phyloP scores from a whole-genome alignment of 1,140 invertebrate species.

The Drosophila mayri region DNA sequence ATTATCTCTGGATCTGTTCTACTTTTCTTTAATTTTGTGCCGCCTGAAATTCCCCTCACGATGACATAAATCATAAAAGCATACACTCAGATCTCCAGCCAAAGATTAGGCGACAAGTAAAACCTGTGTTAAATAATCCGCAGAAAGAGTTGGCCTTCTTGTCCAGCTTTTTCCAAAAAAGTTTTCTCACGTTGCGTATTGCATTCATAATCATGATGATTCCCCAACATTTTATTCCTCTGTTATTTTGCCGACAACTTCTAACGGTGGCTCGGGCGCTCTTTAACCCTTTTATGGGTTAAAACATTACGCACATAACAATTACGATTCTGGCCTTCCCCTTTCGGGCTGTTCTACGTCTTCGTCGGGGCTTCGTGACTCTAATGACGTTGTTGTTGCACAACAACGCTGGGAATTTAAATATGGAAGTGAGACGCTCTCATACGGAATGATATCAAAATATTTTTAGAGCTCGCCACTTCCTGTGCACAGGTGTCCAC shows the following conservation, averaged over 20 bases:
- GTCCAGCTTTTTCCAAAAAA: slow-evolving; percentile 6
- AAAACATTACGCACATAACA: slow-evolving; percentile 46
- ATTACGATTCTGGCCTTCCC: slow-evolving; percentile 31
- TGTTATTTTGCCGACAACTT: slow-evolving; percentile 40
- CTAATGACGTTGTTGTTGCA: slow-evolving; percentile 41
- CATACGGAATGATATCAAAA: slow-evolving; percentile 31
- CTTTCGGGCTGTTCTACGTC: slow-evolving; percentile 1
- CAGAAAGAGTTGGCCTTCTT: background rate
- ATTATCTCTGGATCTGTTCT: slow-evolving; percentile 11
- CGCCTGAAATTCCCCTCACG: slow-evolving; percentile 25
- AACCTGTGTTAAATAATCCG: slow-evolving; percentile 15
- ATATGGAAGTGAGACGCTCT: slow-evolving; percentile 14
- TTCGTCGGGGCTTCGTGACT: slow-evolving; percentile 19
- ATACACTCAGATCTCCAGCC: slow-evolving; percentile 11
- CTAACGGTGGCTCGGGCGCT: slow-evolving; percentile 42
- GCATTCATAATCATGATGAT: slow-evolving; percentile 17
- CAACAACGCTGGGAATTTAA: slow-evolving; percentile 21
- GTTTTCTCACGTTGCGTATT: slow-evolving; percentile 28
- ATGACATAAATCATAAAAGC: slow-evolving; percentile 30
- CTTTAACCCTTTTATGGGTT: slow-evolving; percentile 51
- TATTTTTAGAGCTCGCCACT: slow-evolving; percentile 39
- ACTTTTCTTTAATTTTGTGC: slow-evolving; percentile 14
- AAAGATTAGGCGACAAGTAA: slow-evolving; percentile 19
- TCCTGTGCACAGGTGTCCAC: slow-evolving; percentile 41
- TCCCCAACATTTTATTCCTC: background rate